These are phyloP conservation scores for Helicoverpa armigera DNA, from an alignment of 1,140 invertebrate species.

Conservation along the genomic window DNA sequence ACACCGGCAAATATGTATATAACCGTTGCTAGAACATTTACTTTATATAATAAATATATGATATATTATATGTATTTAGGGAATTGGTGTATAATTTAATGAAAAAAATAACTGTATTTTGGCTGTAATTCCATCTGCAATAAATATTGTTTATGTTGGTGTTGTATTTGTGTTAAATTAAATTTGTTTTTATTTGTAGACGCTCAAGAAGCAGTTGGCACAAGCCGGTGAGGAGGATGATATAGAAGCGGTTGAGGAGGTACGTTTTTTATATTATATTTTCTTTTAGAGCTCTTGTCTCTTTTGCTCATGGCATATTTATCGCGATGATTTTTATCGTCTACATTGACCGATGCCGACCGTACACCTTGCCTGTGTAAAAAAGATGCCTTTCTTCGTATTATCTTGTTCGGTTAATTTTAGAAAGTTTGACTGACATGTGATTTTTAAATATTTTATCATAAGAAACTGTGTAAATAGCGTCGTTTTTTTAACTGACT, in stretches of 20 bases:
- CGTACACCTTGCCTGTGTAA: no score
- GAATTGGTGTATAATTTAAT: not conserved
- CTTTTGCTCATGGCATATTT: no score
- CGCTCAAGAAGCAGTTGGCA: constrained; percentile 77
- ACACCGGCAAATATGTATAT: constrained; percentile 36
- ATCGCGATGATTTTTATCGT: no score
- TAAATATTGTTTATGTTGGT: not conserved
- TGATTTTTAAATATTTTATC: no score
- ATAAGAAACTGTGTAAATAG: no score
- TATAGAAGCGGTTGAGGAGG: constrained; percentile 73
- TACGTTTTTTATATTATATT: constrained; percentile 50
- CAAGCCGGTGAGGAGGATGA: constrained; percentile 78
- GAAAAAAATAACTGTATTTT: not conserved
- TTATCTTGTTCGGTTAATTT: not conserved
- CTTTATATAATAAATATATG: not conserved
- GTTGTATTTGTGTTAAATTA: constrained; percentile 4
- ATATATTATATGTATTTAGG: no score
- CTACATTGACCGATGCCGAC: no score
- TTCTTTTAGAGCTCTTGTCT: no score
- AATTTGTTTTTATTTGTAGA: constrained; percentile 62
- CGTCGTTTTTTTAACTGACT: no score
- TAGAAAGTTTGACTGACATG: no score
- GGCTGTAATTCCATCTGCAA: constrained; percentile 2
- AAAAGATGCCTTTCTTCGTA: not conserved
- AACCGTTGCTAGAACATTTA: not conserved